These are phyloP conservation scores for Menura novaehollandiae DNA, from an alignment of 2,113 vertebrate species.

Conservation along the genomic window DNA sequence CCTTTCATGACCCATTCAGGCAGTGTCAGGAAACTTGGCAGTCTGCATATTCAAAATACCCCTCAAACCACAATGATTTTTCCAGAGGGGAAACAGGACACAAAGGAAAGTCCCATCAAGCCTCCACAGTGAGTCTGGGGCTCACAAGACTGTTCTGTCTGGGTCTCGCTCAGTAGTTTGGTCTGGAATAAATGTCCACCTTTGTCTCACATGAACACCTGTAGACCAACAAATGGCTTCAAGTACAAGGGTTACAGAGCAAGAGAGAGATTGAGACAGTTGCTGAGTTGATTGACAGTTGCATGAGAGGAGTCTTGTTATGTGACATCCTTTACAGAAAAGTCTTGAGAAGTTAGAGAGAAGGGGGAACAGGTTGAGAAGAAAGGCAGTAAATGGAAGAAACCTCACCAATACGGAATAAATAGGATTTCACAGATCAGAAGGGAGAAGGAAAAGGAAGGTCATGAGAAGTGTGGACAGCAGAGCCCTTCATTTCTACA, in stretches of 20 bases:
- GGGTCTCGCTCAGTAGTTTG: background rate
- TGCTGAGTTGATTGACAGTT: no score
- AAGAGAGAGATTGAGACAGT: background rate
- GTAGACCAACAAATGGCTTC: background rate
- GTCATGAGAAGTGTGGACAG: background rate
- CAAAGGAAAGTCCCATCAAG: background rate
- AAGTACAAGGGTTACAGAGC: background rate
- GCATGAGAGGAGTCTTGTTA: background rate
- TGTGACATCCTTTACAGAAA: background rate
- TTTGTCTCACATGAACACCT: background rate
- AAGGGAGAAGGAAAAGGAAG: background rate
- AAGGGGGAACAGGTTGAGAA: background rate
- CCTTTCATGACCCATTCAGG: background rate
- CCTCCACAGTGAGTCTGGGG: rapidly evolving
- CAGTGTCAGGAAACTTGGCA: background rate
- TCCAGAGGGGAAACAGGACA: background rate
- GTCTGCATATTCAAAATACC: background rate
- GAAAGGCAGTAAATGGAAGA: background rate
- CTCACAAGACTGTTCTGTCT: background rate
- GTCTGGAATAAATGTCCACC: background rate
- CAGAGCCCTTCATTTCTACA: background rate
- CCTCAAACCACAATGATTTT: background rate
- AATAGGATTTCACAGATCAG: background rate
- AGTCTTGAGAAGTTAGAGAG: background rate
- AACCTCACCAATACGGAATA: background rate